Percentiles rank a stretch among this genome's conserved stretches.
These are phyloP conservation scores for Drosophila pegasa DNA, from an alignment of 2,888 invertebrate species.

Conservation along the genomic window DNA sequence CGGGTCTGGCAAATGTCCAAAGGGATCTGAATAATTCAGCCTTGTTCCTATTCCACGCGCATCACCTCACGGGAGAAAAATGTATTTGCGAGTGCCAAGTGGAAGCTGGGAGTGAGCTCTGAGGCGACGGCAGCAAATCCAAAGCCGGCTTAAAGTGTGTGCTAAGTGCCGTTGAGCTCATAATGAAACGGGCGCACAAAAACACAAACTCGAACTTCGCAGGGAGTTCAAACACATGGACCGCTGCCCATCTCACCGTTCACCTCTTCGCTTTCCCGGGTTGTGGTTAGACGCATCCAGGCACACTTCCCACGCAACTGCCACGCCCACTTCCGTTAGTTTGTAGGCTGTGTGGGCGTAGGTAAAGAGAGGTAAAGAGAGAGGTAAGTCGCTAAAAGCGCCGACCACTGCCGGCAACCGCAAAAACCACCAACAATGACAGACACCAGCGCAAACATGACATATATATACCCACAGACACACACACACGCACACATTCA, in stretches of 20 bases:
- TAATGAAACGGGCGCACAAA: constrained; percentile 62
- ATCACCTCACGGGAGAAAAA: constrained; percentile 9
- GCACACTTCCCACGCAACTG: constrained; percentile 54
- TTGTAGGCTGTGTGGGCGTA: constrained; percentile 31
- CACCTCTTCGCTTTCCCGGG: neutral
- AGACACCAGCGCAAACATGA: constrained; percentile 43
- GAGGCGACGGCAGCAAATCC: constrained; percentile 43
- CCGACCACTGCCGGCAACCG: constrained; percentile 55
- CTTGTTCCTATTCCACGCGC: constrained; percentile 6
- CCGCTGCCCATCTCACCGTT: neutral
- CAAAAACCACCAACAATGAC: constrained; percentile 71
- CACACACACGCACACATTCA: constrained; percentile 13
- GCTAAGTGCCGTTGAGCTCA: constrained; percentile 73
- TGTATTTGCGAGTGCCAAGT: constrained; percentile 7
- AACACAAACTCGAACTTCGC: constrained; percentile 12
- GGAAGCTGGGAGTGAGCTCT: constrained; percentile 15
- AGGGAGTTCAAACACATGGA: constrained; percentile 12
- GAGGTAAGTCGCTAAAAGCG: constrained; percentile 62
- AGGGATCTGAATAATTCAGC: constrained; percentile 45
- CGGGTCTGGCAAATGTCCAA: constrained; percentile 53
- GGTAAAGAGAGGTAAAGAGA: constrained; percentile 38
- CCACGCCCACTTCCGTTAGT: constrained; percentile 65
- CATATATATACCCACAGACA: constrained; percentile 20
- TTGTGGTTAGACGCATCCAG: constrained; percentile 39
- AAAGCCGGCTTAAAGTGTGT: constrained; percentile 77